phyloP scores from a whole-genome alignment of 2,797 vertebrate genomes.

The Pachyuromys duprasi region DNA sequence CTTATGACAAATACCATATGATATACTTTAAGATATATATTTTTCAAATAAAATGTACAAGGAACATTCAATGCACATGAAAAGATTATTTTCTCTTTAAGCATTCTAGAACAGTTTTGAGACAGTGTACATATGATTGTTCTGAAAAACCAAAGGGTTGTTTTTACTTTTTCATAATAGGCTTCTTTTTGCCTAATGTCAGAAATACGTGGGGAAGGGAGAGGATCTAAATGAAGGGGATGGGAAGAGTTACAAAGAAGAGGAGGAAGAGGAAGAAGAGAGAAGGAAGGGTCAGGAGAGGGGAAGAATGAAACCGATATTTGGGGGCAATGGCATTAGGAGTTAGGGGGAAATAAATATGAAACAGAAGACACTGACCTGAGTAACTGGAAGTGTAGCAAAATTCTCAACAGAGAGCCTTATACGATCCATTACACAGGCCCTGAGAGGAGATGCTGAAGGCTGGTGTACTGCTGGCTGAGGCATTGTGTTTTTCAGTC shows the following conservation, averaged over 20 bases:
- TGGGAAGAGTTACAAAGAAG: too few species aligned
- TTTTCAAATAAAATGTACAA: conserved; percentile 48
- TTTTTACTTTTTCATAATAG: neutral
- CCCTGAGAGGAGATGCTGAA: neutral
- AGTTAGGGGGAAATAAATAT: conserved; percentile 27
- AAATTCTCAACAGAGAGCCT: neutral
- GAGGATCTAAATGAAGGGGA: neutral
- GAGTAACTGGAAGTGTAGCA: neutral
- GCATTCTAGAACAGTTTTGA: neutral
- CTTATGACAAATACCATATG: conserved; percentile 34
- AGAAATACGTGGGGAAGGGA: neutral
- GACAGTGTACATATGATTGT: neutral
- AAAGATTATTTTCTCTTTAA: conserved; percentile 28
- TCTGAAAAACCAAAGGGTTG: neutral
- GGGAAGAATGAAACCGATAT: neutral
- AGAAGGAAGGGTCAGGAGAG: neutral
- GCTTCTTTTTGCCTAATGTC: neutral
- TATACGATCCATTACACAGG: neutral
- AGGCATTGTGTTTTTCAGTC: neutral
- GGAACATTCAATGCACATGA: conserved; percentile 20
- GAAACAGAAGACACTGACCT: neutral
- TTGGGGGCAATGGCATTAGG: neutral
- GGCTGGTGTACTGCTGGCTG: neutral
- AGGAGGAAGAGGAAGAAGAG: neutral
- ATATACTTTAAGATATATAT: conserved; percentile 49